Evolutionary conservation across 2,888 invertebrate genomes (phyloP).

Genomic region (Nymphalis polychloros): DNA sequence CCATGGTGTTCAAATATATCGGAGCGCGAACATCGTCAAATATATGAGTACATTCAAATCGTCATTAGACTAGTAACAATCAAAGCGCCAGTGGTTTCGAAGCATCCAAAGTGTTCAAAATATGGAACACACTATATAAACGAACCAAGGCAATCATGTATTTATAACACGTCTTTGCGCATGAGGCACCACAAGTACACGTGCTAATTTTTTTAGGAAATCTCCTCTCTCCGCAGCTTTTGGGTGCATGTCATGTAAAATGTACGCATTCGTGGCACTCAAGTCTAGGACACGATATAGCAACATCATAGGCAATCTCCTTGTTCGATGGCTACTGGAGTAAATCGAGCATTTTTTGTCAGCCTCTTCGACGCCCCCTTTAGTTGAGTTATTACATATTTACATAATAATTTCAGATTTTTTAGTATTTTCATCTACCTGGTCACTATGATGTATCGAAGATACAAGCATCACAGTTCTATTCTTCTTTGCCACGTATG

Average conservation of each 20-base stretch:
- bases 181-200: background rate
- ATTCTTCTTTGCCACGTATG: conserved; percentile 32
- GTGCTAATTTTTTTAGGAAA: background rate
- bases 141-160: no score
- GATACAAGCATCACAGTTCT: conserved; percentile 27
- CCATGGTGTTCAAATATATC: no score
- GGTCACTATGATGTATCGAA: no score
- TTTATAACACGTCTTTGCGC: background rate
- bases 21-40: no score
- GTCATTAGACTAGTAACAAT: no score
- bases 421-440: conserved; percentile 28
- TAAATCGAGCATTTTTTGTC: conserved; percentile 37
- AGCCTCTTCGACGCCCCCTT: conserved; percentile 31
- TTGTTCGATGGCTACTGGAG: conserved; percentile 30
- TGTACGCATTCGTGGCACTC: background rate
- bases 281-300: conserved; percentile 23
- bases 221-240: background rate
- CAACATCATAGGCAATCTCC: conserved; percentile 33
- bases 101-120: no score
- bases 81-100: no score
- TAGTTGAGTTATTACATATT: conserved; percentile 26
- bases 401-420: conserved; percentile 34
- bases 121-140: no score
- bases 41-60: no score
- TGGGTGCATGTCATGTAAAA: background rate